Base-by-base conservation (phyloP, 2,113 vertebrate genomes). In the Marcusenius ussheri region DNA sequence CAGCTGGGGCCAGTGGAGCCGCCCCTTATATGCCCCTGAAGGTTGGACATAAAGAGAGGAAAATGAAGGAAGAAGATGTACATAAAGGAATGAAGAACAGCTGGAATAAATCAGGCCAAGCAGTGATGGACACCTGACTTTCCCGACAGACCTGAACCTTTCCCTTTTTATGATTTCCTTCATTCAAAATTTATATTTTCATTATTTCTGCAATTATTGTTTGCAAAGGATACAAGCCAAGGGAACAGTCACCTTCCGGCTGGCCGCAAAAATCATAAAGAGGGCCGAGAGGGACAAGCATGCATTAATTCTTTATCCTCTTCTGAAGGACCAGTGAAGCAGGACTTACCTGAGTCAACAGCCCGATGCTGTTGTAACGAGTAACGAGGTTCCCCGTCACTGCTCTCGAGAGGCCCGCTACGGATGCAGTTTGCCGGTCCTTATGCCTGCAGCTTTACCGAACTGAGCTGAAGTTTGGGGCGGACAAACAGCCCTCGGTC, bases 131-230 rank as follows among this genome's bases (percentile, higher is more conserved):
- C 74, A 80, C 74, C 74, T 80, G 74, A 42, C 74, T 80, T 31
- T 1, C 31, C 31, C 35, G 2, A 42, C 74, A 19, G 35, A 19
- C 74, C 35, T 80, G 35, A 39, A 24, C 15, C 74, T 27, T 42
- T 80, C 17, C 35, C 31, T 2, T 42, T 39, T 80, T 15, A 42
- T 80, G 74, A 80, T 80, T 80, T 80, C 74, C 74, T 80, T 80
- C 74, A 80, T 80, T 80, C 74, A 80, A 80, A 80, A 80, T 80
- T 80, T 42, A 80, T 80, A 80, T 80, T 80, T 80, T 80, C 74
- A 80, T 80, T 80, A 80, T 39, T 80, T 80, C 74, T 80, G 74
- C 35, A 80, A 80, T 80, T 42, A 80, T 80, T 80, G 74, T 80
- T 80, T 80, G 74, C 74, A 80, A 80, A 80, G 74, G 74, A 80